Conservation (phyloP, 1,140 invertebrate species). For the Hestina assimilis region DNA sequence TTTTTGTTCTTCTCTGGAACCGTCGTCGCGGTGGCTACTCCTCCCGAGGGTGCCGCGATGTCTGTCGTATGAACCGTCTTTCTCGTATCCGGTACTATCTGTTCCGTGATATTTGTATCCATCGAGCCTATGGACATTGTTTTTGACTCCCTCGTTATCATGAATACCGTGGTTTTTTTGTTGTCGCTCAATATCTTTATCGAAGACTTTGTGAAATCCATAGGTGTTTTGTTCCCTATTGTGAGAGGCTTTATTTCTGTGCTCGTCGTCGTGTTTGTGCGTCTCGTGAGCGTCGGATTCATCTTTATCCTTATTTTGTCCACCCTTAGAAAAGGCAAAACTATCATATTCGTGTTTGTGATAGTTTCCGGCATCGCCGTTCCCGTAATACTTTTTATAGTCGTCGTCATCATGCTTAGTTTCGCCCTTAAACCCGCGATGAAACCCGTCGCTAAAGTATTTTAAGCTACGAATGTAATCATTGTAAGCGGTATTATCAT, state of each 20-base stretch:
- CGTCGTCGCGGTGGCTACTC: constrained; percentile 70
- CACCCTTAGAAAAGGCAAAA: constrained; percentile 42
- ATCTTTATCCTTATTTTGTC: constrained; percentile 50
- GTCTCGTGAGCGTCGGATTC: constrained; percentile 71
- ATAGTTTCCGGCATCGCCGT: constrained; percentile 57
- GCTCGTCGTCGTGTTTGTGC: constrained; percentile 81
- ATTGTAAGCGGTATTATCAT: constrained; percentile 45
- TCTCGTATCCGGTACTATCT: constrained; percentile 67
- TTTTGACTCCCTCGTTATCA: constrained; percentile 77
- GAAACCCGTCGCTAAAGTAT: constrained; percentile 43
- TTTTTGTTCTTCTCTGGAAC: constrained; percentile 60
- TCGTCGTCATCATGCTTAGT: constrained; percentile 57
- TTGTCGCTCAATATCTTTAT: constrained; percentile 81
- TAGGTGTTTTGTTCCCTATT: constrained; percentile 82
- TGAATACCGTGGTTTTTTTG: constrained; percentile 85
- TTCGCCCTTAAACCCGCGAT: constrained; percentile 50
- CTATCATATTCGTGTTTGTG: constrained; percentile 61
- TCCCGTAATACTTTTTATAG: constrained; percentile 67
- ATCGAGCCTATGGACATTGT: constrained; percentile 77
- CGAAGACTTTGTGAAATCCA: constrained; percentile 84
- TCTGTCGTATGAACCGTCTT: constrained; percentile 74
- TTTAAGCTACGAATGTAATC: constrained; percentile 54
- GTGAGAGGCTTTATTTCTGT: constrained; percentile 81
- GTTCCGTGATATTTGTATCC: constrained; percentile 72
- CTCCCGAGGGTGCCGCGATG: constrained; percentile 68